phyloP scores from a whole-genome alignment of 2,113 vertebrate genomes.

The Psammodynastes pulverulentus region DNA sequence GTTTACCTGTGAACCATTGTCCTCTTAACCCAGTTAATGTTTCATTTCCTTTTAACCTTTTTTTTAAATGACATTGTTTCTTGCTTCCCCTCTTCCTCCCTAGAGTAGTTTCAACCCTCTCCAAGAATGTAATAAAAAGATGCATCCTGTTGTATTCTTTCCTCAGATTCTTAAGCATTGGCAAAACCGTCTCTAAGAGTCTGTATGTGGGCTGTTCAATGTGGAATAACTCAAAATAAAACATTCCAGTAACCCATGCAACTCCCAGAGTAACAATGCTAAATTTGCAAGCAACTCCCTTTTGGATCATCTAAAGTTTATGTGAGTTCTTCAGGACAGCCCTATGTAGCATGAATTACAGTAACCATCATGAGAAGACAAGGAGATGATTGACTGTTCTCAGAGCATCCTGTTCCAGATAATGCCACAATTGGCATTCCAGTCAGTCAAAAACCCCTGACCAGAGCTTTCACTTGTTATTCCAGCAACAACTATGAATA shows the following conservation, averaged over 20 bases:
- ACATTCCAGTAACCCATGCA: neutral
- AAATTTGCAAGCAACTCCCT: neutral
- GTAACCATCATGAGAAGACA: neutral
- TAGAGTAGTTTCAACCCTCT: conserved; percentile 35
- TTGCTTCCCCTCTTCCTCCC: conserved; percentile 55
- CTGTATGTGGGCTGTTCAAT: conserved; percentile 11
- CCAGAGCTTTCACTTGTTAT: neutral
- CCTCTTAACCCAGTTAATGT: conserved; percentile 37
- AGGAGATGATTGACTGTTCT: neutral
- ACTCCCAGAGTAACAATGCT: neutral
- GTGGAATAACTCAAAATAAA: conserved; percentile 1
- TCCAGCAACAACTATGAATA: neutral
- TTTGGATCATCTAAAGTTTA: neutral
- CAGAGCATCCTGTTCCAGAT: neutral
- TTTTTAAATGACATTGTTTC: conserved; percentile 44
- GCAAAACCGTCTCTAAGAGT: conserved; percentile 33
- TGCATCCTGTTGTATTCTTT: conserved; percentile 44
- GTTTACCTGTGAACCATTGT: conserved; percentile 46
- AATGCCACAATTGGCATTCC: neutral
- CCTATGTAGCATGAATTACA: neutral
- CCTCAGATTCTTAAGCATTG: conserved; percentile 34
- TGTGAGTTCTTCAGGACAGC: neutral
- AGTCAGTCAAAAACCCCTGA: neutral
- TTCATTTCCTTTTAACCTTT: conserved; percentile 52
- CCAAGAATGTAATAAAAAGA: conserved; percentile 42